Evolutionary conservation across 2,113 vertebrate genomes (phyloP).

Genomic region (Capreolus pygargus): DNA sequence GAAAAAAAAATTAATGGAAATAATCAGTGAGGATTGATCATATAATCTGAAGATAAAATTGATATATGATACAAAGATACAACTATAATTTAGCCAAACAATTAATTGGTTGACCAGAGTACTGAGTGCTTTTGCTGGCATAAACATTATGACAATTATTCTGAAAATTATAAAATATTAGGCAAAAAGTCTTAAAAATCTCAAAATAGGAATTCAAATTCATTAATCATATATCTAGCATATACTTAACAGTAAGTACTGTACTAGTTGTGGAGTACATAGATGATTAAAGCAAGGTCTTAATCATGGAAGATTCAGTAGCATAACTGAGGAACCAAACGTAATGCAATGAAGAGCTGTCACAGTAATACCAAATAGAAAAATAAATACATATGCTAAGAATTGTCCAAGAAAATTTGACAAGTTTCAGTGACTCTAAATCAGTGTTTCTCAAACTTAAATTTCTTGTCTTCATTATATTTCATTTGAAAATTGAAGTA

Average conservation of each 20-base stretch:
- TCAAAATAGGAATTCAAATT: neutral
- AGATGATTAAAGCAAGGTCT: neutral
- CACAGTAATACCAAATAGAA: neutral
- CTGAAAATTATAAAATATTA: neutral
- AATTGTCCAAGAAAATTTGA: neutral
- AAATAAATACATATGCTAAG: neutral
- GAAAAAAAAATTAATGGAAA: neutral
- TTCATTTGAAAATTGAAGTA: neutral
- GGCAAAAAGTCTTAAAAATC: neutral
- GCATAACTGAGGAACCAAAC: neutral
- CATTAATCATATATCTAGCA: neutral
- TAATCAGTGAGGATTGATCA: neutral
- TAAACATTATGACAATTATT: neutral
- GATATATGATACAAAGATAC: neutral
- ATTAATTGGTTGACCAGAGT: neutral
- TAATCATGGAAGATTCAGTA: neutral
- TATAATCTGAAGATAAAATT: neutral
- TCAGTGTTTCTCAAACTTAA: neutral
- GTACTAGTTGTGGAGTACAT: neutral
- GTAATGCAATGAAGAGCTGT: neutral
- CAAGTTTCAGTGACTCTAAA: neutral
- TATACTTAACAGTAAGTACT: neutral
- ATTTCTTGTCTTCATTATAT: neutral
- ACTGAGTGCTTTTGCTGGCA: neutral
- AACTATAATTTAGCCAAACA: neutral